Conservation (phyloP, 1,140 invertebrate species). For the Drosophila athabasca region DNA sequence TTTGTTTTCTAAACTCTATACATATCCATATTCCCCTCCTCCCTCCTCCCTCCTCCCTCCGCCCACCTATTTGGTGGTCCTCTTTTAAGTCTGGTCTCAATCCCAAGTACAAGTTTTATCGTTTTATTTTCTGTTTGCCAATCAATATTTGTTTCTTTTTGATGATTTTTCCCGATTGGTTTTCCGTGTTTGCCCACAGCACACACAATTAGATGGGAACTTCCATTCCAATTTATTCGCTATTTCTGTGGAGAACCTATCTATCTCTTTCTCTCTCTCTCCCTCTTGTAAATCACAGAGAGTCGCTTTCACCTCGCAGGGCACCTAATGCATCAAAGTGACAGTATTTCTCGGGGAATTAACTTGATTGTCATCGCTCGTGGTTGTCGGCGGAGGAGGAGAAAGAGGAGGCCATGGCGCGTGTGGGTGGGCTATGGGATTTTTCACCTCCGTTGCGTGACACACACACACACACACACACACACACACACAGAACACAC, state of each 20-base stretch:
- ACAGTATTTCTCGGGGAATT: constrained; percentile 17
- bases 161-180: constrained; percentile 13
- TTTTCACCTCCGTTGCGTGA: constrained; percentile 44
- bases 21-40: no score
- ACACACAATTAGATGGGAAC: constrained; percentile 1
- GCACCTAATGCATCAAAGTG: constrained; percentile 24
- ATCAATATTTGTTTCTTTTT: constrained; percentile 27
- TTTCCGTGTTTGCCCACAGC: constrained; percentile 10
- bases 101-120: background rate
- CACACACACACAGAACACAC: constrained; percentile 1
- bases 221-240: background rate
- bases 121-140: constrained; percentile 26
- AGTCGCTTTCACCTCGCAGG: constrained; percentile 18
- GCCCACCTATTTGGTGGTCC: no score
- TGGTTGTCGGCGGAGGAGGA: background rate
- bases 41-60: no score
- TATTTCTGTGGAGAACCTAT: background rate
- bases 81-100: background rate
- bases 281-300: constrained; percentile 5
- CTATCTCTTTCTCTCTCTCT: background rate
- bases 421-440: constrained; percentile 7
- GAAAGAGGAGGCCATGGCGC: background rate
- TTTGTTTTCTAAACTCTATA: no score
- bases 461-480: constrained; percentile 20
- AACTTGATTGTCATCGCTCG: background rate